A percentile compares a stretch with the other conserved stretches of the same genome.
Conservation (phyloP, 1,140 invertebrate genomes). For the Pseudomyrmex flavicornis region DNA sequence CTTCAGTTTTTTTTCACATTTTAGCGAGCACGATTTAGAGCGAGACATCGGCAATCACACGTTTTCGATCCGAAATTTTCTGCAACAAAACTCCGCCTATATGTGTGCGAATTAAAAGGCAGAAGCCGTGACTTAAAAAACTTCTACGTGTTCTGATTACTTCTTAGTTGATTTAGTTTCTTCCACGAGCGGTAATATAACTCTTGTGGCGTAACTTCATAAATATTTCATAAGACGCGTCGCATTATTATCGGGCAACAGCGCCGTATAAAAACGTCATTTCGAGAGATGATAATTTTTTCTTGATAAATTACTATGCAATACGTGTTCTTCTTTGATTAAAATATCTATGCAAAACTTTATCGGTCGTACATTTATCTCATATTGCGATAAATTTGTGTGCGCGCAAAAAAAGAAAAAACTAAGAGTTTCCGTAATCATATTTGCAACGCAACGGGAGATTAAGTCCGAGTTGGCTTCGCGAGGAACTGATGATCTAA, state of each 20-base stretch:
- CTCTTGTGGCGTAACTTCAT: background rate
- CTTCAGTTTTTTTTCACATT: constrained; percentile 14
- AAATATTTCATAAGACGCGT: background rate
- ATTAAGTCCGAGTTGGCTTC: constrained; percentile 25
- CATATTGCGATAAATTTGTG: too few relatives aligned
- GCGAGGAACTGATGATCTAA: too few relatives aligned
- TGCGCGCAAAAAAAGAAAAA: too few relatives aligned
- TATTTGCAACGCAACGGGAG: background rate
- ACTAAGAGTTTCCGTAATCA: too few relatives aligned
- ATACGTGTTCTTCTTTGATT: background rate
- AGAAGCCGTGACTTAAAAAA: background rate
- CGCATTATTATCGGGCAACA: background rate
- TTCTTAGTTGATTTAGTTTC: constrained; percentile 5
- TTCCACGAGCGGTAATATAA: background rate
- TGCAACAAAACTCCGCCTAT: too few relatives aligned
- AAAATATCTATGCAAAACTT: background rate
- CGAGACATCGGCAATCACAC: constrained; percentile 52
- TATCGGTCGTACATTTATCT: background rate
- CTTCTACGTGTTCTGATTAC: background rate
- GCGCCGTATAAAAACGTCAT: background rate
- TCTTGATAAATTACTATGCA: background rate
- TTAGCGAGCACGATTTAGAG: constrained; percentile 11
- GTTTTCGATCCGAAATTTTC: background rate
- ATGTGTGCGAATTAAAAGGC: background rate
- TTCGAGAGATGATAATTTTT: background rate